Base-by-base conservation (phyloP, 1,140 invertebrate genomes). In the Sycobia sp. region DNA sequence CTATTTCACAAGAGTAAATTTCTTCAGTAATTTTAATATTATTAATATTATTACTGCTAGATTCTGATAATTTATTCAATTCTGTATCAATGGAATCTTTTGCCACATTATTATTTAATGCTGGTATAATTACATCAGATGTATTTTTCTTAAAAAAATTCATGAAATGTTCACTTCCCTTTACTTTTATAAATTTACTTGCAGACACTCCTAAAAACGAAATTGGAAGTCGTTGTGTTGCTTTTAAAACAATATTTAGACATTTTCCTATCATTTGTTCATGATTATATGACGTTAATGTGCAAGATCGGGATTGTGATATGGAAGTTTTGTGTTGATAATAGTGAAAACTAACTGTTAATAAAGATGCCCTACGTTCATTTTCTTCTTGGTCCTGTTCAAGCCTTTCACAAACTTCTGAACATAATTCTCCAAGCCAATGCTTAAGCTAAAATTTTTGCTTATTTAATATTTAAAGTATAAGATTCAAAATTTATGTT, bases 321-420 rank as follows among this genome's bases (percentile, higher is more conserved):
- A 85, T 70, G 43, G 86, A 84, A 60, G 82, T 84, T 14, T 84
- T 84, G 69, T 89, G 83, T 23, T 84, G 73, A 61, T 86, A 76
- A 67, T 87, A 86, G 1, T 84, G 77, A 69, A 85, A 89, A 70
- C 82, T 84, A 3, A 89, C 74, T 4, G 84, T 86, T 75, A 91
- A 84, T 68, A 89, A 83, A 43, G 86, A 87, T 1, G 89, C 89
- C 22, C 82, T 84, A 32, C 90, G 82, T 67, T 89, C 87, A 69
- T 89, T 90, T 76, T 88, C 89, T 56, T 83, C 79, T 14, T 84
- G 84, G 83, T 98, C 95, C 73, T 90, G 88, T 44, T 90, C 85
- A n/a, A 98, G 79, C 47, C 95, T 84, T 76, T 96, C 93, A 43
- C 87, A 85, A 32, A 97, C 86, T 84, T 98, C 95, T 34, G 85